phyloP scores from a whole-genome alignment of 2,888 invertebrate genomes.

The Cylloceria caligata region DNA sequence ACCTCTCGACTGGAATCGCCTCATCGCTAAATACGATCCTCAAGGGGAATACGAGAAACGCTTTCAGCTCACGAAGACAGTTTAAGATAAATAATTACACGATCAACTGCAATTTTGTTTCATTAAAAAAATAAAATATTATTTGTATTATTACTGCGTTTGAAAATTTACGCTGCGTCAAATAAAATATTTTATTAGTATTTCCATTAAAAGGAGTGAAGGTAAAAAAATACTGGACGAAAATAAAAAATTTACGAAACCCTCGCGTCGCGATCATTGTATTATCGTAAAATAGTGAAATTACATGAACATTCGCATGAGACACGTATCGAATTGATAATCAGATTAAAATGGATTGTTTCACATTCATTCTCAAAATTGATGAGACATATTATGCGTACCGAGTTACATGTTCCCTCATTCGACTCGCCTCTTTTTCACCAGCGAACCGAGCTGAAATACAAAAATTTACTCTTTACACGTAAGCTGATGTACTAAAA shows the following conservation, averaged over 20 bases:
- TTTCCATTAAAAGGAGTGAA: not conserved
- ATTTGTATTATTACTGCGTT: not conserved
- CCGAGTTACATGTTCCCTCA: slow-evolving; percentile 78
- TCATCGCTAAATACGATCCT: slow-evolving; percentile 90
- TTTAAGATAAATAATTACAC: not conserved
- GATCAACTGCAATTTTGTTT: not conserved
- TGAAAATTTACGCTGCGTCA: not conserved
- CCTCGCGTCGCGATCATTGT: not conserved
- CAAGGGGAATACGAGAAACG: slow-evolving; percentile 88
- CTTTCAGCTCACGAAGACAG: slow-evolving; percentile 73
- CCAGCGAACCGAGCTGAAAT: slow-evolving; percentile 90
- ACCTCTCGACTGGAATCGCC: slow-evolving; percentile 89
- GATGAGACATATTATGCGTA: slow-evolving; percentile 13
- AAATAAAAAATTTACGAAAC: not conserved
- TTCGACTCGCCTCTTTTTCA: slow-evolving; percentile 92
- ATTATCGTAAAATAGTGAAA: slow-evolving; percentile 9
- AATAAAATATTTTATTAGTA: not conserved
- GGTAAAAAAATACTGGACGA: not conserved
- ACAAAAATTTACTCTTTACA: slow-evolving; percentile 30
- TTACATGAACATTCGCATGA: not conserved
- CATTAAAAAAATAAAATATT: no score
- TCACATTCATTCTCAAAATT: slow-evolving; percentile 20
- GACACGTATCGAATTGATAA: not conserved
- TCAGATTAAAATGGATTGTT: not conserved
- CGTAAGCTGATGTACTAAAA: slow-evolving; percentile 35